A percentile compares a stretch with the other conserved stretches of the same genome.
Evolutionary conservation across 2,797 vertebrate species (phyloP).

Genomic region (Fistularia commersonii): DNA sequence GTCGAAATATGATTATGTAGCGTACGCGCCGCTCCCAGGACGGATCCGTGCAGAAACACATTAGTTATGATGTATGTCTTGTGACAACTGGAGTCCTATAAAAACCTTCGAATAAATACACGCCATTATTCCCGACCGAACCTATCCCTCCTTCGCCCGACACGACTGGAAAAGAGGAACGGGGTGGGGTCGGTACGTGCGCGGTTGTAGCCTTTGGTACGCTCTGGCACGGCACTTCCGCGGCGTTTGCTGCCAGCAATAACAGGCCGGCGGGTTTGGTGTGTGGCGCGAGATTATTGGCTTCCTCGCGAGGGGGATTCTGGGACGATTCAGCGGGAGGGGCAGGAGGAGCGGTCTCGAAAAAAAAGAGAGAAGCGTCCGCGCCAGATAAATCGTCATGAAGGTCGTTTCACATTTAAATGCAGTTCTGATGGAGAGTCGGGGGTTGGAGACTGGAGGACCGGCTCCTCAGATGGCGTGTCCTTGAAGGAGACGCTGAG

Average conservation of each 20-base stretch:
- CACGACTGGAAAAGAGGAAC: too few species aligned
- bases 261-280: constrained; percentile 72
- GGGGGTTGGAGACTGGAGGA: neutral
- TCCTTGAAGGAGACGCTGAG: constrained; percentile 16
- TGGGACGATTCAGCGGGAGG: constrained; percentile 13
- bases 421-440: constrained; percentile 11
- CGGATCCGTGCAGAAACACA: constrained; percentile 42
- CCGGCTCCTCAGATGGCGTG: neutral
- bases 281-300: constrained; percentile 54
- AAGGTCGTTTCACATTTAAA: constrained; percentile 25
- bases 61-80: constrained; percentile 18
- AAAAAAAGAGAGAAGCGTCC: constrained; percentile 5
- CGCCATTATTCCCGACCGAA: constrained; percentile 27
- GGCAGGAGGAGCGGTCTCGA: constrained; percentile 14
- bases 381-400: constrained; percentile 14
- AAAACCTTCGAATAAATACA: constrained; percentile 1
- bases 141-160: constrained; percentile 4
- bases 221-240: constrained; percentile 46
- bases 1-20: constrained; percentile 49
- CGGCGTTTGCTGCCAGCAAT: constrained; percentile 66
- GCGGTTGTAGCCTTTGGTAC: constrained; percentile 40
- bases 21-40: constrained; percentile 24
- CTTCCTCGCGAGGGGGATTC: constrained; percentile 38
- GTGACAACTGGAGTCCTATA: too few species aligned
- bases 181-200: too few species aligned